Base-by-base conservation (phyloP, 2,113 vertebrate species). In the Stomatorhinus ivindoensis region DNA sequence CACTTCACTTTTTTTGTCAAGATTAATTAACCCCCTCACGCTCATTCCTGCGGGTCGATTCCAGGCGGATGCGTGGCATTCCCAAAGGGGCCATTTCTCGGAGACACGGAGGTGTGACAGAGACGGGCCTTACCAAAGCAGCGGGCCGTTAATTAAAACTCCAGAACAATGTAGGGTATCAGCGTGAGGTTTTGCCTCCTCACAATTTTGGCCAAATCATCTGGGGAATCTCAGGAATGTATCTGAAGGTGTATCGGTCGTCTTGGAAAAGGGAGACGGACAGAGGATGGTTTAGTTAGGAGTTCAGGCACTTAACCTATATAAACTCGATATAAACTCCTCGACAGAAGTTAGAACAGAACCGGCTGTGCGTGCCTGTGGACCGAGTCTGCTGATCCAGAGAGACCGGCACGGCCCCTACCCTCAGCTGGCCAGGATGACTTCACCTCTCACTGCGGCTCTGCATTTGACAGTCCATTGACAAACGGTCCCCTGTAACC, bases 91-190 rank as follows among this genome's bases (percentile, higher is more conserved):
- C 73, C 31, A 15, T 76, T 76, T 42, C 11, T 42, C 27, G 1
- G 35, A 17, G 73, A 42, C 1, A 8, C 35, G 8, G 35, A 80
- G 73, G 15, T 42, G 47, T n/a, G 44, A 15, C n/a, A 21, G 4
- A 31, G 47, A 50, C 47, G 0, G 10, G 51, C 31, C 42, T 69
- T 42, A 91, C 87, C 89, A 86, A 4, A 92, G 92, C 73, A n/a
- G 7, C 90, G 89, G 88, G 90, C 87, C 86, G 92, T 91, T 91
- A 91, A 93, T 93, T 91, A 92, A 90, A 80, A 89, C 51, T 87
- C 51, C 50, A 83, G 76, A 89, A 69, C n/a, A 4, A 31, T n/a
- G 11, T 31, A 27, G n/a, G 61, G 46, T 53, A 58, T 82, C 86
- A 91, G 51, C 51, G 55, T 42, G n/a, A 27, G 86, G 3, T 2